phyloP scores from a whole-genome alignment of 2,888 invertebrate genomes.

The Xestobium rufovillosum region DNA sequence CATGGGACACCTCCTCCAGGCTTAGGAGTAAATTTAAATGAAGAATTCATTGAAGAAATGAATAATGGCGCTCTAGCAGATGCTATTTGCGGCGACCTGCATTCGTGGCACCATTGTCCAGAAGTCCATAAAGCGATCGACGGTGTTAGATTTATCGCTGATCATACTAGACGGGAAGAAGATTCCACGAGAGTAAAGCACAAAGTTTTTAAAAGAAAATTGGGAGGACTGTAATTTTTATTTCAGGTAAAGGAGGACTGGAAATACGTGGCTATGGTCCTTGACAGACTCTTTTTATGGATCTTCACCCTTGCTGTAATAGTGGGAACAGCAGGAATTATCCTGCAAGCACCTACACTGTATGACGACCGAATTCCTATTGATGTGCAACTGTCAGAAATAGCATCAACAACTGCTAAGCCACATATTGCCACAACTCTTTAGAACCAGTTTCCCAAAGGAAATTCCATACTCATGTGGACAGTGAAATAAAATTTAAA shows the following conservation, averaged over 20 bases:
- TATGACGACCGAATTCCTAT: conserved; percentile 87
- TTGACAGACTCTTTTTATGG: conserved; percentile 94
- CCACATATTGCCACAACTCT: conserved; percentile 53
- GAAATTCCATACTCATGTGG: too few species aligned
- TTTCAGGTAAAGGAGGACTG: conserved; percentile 90
- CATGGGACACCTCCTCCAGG: conserved; percentile 55
- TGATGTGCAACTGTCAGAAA: conserved; percentile 81
- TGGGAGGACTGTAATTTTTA: too few species aligned
- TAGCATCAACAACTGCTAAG: conserved; percentile 82
- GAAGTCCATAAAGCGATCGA: conserved; percentile 90
- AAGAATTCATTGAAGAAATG: conserved; percentile 42
- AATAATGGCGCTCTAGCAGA: conserved; percentile 38
- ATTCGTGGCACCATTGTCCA: conserved; percentile 83
- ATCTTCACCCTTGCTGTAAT: conserved; percentile 94
- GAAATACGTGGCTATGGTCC: conserved; percentile 98
- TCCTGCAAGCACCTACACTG: conserved; percentile 88
- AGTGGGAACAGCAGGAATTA: conserved; percentile 89
- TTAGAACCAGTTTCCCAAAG: too few species aligned
- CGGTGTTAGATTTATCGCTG: conserved; percentile 86
- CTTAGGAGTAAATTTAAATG: conserved; percentile 42
- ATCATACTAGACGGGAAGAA: conserved; percentile 86
- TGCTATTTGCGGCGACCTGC: conserved; percentile 46
- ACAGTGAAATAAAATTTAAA: too few species aligned
- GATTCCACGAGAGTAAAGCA: conserved; percentile 73
- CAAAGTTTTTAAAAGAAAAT: conserved; percentile 4